Percentiles rank a stretch among this genome's conserved stretches.
Conservation (phyloP, 1,140 invertebrate genomes). For the Amphibalanus amphitrite region DNA sequence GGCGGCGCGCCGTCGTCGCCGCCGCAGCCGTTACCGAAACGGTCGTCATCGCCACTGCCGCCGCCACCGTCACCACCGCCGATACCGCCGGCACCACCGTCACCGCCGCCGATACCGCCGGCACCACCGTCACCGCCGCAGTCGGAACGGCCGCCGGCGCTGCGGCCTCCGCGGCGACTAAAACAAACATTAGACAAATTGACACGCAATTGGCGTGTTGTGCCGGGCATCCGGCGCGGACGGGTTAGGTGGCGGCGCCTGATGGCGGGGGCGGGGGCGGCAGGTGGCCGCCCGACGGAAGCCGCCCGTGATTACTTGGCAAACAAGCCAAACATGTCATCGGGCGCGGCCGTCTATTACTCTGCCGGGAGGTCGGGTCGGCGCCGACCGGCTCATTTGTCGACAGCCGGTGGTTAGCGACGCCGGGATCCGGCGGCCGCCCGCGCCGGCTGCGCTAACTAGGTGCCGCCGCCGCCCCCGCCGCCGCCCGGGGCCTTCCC, state of each 20-base stretch:
- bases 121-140: no score
- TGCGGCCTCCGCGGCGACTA: not conserved
- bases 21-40: no score
- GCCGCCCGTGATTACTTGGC: not conserved
- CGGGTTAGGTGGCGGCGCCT: no score
- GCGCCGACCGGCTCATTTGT: not conserved
- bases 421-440: not conserved
- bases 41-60: no score
- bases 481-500: not conserved
- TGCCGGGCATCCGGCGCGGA: not conserved
- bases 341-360: not conserved
- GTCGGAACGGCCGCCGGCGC: no score
- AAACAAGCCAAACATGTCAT: not conserved
- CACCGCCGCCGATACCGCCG: no score
- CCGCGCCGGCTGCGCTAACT: not conserved
- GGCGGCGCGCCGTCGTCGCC: no score
- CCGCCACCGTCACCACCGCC: not conserved
- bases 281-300: not conserved
- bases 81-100: not conserved
- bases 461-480: not conserved
- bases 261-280: no score
- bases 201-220: not conserved
- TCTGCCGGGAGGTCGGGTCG: not conserved
- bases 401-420: not conserved
- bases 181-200: conserved; percentile 2